Evolutionary conservation across 2,113 vertebrate species (phyloP), one percentile per base, ranked within the genome.

Genomic region (Dipodomys stephensi): DNA sequence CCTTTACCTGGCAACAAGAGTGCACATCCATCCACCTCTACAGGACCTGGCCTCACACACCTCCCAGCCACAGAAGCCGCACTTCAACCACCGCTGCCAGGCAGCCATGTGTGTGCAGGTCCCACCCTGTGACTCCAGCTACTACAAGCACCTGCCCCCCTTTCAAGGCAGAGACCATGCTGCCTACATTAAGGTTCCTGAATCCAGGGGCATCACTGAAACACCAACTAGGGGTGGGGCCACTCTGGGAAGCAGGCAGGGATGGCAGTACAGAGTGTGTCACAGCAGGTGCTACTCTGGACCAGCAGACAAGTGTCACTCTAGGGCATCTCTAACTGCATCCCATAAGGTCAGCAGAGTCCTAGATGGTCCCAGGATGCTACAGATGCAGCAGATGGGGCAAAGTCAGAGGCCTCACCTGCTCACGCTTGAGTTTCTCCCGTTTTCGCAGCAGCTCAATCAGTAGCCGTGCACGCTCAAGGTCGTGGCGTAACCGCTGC

Each of bases 371-470:
- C 5, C 46, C n/a, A 57, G 49, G 27, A 13, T 1, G 1, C 30
- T 22, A 12, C 15, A 28, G 23, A 19, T 49, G 6, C 22, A 27
- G 32, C 46, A 57, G 49, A 53, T 44, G 28, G n/a, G 23, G 44
- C 6, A 15, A 4, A 44, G 46, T 8, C 30, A 6, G 23, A 12
- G 28, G 71, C 64, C 89, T 96, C 97, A 99, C 99, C 99, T 99
- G 99, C 94, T 99, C 99, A 88, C 99, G 98, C 98, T 99, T 99
- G 95, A 99, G 98, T 94, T 99, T 99, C 98, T 99, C 99, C 71
- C 99, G 98, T 96, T 99, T 99, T 92, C 99, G 99, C 96, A 99
- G 99, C 12, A 99, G 98, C 97, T 99, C 99, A 60, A 99, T 98
- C 95, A 99, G 97, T 89, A 99, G 98, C 30, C 99, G 98, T 0